Percentiles rank a stretch among this genome's conserved stretches.
phyloP scores from a whole-genome alignment of 2,888 invertebrate genomes.

The Agonum fuliginosum region DNA sequence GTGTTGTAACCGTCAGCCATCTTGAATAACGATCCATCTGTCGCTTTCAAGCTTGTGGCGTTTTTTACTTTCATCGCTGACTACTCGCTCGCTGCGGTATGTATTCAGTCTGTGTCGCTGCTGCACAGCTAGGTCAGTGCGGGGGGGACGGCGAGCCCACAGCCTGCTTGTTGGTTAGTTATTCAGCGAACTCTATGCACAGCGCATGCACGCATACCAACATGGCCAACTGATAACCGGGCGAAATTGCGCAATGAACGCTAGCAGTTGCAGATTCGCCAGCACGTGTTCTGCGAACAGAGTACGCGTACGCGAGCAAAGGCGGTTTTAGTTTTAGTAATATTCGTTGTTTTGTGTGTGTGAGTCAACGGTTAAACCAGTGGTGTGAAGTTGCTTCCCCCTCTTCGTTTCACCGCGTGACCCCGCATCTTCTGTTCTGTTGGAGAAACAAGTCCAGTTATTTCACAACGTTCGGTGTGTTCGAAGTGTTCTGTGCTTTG shows the following conservation, averaged over 20 bases:
- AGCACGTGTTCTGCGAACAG: slow-evolving; percentile 7
- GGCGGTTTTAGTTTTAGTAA: slow-evolving; percentile 21
- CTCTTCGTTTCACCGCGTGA: slow-evolving; percentile 15
- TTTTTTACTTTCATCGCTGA: slow-evolving; percentile 57
- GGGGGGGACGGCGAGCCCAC: not conserved
- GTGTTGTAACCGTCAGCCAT: slow-evolving; percentile 53
- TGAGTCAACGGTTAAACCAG: slow-evolving; percentile 60
- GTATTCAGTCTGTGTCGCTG: slow-evolving; percentile 31
- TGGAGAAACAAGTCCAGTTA: slow-evolving; percentile 53
- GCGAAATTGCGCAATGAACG: slow-evolving; percentile 48
- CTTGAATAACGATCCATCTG: slow-evolving; percentile 58
- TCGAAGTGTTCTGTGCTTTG: slow-evolving; percentile 21
- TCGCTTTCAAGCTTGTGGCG: slow-evolving; percentile 54
- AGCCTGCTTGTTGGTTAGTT: slow-evolving; percentile 14
- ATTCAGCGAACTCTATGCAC: slow-evolving; percentile 38
- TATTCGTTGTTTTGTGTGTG: slow-evolving; percentile 42
- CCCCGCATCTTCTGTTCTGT: slow-evolving; percentile 30
- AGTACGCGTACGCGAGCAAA: not conserved
- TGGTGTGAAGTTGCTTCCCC: slow-evolving; percentile 31
- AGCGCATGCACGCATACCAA: slow-evolving; percentile 43
- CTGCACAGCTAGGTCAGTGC: slow-evolving; percentile 22
- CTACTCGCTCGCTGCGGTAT: not conserved
- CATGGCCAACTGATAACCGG: slow-evolving; percentile 44
- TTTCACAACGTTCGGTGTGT: slow-evolving; percentile 39
- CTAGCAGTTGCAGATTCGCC: slow-evolving; percentile 29